Percentiles rank a stretch among this genome's conserved stretches.
phyloP scores from a whole-genome alignment of 2,113 vertebrate species.

The Crotalus horridus region DNA sequence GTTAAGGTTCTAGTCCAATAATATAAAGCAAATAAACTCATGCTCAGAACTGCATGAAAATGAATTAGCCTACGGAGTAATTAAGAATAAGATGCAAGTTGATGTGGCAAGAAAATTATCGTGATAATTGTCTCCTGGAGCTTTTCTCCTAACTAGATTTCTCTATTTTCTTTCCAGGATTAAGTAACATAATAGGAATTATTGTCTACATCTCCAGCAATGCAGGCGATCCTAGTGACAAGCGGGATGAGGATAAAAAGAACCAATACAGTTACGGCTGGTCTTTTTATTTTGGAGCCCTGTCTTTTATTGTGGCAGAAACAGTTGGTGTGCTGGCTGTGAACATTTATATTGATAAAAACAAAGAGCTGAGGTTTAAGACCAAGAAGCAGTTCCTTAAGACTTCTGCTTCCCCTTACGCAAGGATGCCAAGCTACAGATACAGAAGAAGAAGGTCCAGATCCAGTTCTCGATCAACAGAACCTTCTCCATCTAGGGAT shows the following conservation, averaged over 20 bases:
- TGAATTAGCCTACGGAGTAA: background rate
- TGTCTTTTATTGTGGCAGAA: constrained; percentile 96
- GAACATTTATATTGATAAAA: constrained; percentile 98
- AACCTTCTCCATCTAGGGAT: constrained; percentile 86
- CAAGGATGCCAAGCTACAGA: constrained; percentile 93
- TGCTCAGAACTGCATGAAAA: background rate
- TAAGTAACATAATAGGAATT: constrained; percentile 98
- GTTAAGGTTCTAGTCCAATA: background rate
- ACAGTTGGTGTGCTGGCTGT: constrained; percentile 93
- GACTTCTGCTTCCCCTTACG: constrained; percentile 90
- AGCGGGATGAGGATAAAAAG: constrained; percentile 94
- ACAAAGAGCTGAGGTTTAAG: constrained; percentile 90
- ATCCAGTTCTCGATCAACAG: constrained; percentile 89
- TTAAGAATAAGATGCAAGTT: background rate
- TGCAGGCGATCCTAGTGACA: constrained; percentile 91
- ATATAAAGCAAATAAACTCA: background rate
- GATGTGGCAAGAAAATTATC: background rate
- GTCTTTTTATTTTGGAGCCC: constrained; percentile 98
- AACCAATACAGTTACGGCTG: constrained; percentile 96
- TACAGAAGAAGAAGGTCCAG: constrained; percentile 86
- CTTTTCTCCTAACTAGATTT: constrained; percentile 13
- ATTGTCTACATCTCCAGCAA: constrained; percentile 99
- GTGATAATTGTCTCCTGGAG: background rate
- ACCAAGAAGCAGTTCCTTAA: constrained; percentile 87
- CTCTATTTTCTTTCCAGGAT: constrained; percentile 71